Conservation (phyloP, 92 coral and sea anemone genomes). For the Porites divaricata region DNA sequence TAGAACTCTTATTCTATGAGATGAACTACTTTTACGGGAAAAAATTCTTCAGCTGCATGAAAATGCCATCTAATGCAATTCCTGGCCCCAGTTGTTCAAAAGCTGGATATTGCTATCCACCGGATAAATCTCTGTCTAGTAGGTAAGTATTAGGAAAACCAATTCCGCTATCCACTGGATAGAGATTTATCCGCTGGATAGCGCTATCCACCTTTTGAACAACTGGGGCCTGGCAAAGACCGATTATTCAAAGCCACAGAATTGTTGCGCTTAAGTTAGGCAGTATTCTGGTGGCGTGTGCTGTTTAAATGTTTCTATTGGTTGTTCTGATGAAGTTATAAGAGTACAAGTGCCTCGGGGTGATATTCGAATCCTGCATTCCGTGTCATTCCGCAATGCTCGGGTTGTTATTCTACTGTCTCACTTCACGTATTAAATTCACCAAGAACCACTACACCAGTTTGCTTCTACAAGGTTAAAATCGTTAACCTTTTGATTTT, state of each 20-base stretch:
- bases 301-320: background rate
- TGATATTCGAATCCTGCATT: conserved; percentile 4
- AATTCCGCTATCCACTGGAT: no score
- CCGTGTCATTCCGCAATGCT: background rate
- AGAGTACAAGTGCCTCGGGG: conserved; percentile 14
- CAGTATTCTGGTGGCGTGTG: background rate
- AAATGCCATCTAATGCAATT: background rate
- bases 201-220: no score
- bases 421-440: background rate
- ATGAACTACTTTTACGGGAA: background rate
- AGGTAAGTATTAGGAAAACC: no score
- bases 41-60: background rate
- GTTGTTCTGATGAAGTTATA: conserved; percentile 9
- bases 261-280: conserved; percentile 1
- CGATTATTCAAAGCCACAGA: no score
- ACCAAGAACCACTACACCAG: background rate
- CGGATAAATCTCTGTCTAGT: no score
- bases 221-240: background rate
- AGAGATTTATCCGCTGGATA: no score
- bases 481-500: no score
- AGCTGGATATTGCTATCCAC: no score
- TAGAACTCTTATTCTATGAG: background rate
- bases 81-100: no score
- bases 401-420: background rate
- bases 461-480: background rate